A percentile compares a stretch with the other conserved stretches of the same genome.
Conservation (phyloP, 2,113 vertebrate genomes). For the Galbula dea region DNA sequence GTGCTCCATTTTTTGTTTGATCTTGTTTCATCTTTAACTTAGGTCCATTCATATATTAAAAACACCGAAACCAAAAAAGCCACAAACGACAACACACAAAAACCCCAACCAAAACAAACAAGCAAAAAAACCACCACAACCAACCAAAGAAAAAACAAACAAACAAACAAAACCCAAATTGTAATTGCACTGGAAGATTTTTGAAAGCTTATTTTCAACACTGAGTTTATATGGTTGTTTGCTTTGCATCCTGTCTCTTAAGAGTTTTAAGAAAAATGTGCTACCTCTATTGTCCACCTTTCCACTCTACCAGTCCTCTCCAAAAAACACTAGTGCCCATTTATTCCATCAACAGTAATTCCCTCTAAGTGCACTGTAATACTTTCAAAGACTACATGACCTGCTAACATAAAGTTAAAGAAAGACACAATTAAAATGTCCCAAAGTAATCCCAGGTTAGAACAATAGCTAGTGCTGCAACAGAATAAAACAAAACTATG, state of each 20-base stretch:
- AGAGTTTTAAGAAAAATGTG: not conserved
- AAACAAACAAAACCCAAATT: not conserved
- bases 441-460: not conserved
- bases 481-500: not conserved
- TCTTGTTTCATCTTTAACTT: not conserved
- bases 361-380: not conserved
- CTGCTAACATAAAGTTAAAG: not conserved
- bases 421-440: not conserved
- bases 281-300: not conserved
- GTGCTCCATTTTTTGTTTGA: rapidly evolving
- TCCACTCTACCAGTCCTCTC: not conserved
- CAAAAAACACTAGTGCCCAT: not conserved
- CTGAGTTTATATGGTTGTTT: not conserved
- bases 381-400: not conserved
- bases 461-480: not conserved
- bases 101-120: no score
- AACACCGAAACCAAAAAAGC: no score
- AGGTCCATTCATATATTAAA: not conserved
- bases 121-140: no score
- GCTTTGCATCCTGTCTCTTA: rapidly evolving
- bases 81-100: no score
- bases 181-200: not conserved
- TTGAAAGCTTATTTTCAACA: not conserved
- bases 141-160: not conserved
- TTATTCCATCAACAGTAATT: not conserved